Conservation (phyloP, 2,113 vertebrate genomes). For the Scytalopus superciliaris region DNA sequence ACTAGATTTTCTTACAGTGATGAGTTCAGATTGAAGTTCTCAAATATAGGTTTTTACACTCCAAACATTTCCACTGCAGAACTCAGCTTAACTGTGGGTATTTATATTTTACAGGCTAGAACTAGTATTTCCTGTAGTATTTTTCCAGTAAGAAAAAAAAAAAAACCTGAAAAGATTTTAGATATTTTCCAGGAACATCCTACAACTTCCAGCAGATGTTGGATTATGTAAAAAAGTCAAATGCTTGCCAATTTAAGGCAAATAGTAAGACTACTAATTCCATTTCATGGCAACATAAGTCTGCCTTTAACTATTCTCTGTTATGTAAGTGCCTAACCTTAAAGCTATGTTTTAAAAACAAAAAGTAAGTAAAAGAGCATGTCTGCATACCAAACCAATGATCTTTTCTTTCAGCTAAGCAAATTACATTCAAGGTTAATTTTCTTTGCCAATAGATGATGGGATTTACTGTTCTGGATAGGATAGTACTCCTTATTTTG, state of each 20-base stretch:
- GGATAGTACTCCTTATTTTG: slow-evolving; percentile 11
- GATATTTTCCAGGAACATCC: slow-evolving; percentile 10
- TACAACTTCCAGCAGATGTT: slow-evolving; percentile 4
- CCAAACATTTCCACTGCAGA: not conserved
- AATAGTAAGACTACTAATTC: not conserved
- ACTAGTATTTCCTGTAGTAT: not conserved
- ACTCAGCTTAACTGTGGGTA: not conserved
- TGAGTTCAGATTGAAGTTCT: not conserved
- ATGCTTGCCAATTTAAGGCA: slow-evolving; percentile 4
- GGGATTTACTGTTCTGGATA: not conserved
- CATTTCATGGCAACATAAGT: not conserved
- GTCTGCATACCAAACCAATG: slow-evolving; percentile 6
- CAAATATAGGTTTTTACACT: not conserved
- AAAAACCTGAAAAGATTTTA: not conserved
- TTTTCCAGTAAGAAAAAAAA: slow-evolving; percentile 33
- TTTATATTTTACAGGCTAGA: slow-evolving; percentile 21
- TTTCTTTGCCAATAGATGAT: not conserved
- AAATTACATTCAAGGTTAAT: not conserved
- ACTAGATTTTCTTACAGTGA: not conserved
- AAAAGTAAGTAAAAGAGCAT: slow-evolving; percentile 16
- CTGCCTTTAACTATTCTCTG: not conserved
- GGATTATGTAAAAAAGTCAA: not conserved
- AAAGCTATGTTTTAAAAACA: not conserved
- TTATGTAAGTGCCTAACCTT: slow-evolving; percentile 23
- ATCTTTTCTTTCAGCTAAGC: not conserved